Percentiles rank a stretch among this genome's conserved stretches.
phyloP scores from a whole-genome alignment of 2,797 vertebrate species.

The Geotrypetes seraphini region DNA sequence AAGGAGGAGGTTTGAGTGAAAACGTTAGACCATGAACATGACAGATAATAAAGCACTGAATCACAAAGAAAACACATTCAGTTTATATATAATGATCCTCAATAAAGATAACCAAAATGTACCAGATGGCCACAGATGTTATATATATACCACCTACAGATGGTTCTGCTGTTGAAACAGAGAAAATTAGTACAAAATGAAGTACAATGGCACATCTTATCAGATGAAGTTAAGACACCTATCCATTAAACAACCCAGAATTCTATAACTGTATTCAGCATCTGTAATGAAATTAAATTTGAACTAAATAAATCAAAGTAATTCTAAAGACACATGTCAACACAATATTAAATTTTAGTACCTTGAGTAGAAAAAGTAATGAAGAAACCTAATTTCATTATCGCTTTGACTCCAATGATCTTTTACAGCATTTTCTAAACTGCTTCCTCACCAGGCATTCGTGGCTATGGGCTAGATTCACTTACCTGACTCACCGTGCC shows the following conservation, averaged over 20 bases:
- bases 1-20: background rate
- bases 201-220: slow-evolving; percentile 13
- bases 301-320: slow-evolving; percentile 15
- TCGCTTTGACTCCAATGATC: too few relatives aligned
- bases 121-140: slow-evolving; percentile 29
- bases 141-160: slow-evolving; percentile 29
- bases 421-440: too few relatives aligned
- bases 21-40: slow-evolving; percentile 6
- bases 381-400: slow-evolving; percentile 4
- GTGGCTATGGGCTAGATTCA: too few relatives aligned
- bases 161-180: slow-evolving; percentile 19
- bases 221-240: slow-evolving; percentile 16
- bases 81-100: slow-evolving; percentile 14
- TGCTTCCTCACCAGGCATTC: too few relatives aligned
- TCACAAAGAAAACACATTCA: background rate
- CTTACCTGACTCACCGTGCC: too few relatives aligned
- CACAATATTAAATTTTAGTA: slow-evolving; percentile 4
- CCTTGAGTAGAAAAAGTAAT: slow-evolving; percentile 10
- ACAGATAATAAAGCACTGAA: background rate
- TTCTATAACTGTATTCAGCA: background rate
- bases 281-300: slow-evolving; percentile 12
- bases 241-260: slow-evolving; percentile 12
- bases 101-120: background rate
- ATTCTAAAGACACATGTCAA: slow-evolving; percentile 10
- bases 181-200: slow-evolving; percentile 24